Base-by-base conservation (phyloP, 2,113 vertebrate species). In the Galemys pyrenaicus region DNA sequence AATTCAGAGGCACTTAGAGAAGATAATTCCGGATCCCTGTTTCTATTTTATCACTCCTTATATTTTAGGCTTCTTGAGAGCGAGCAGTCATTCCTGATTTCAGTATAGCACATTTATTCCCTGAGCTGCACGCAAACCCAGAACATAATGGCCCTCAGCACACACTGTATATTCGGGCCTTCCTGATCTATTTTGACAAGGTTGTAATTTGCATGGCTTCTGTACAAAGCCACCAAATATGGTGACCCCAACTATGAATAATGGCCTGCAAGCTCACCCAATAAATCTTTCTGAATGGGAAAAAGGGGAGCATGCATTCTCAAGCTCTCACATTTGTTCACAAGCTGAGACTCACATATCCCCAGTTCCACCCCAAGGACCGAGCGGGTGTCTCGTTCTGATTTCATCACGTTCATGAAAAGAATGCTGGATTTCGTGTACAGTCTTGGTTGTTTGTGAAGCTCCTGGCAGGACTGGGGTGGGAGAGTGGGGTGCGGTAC, bases 31-130 rank as follows among this genome's bases (percentile, higher is more conserved):
- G 49, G 73, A 90, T 78, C 77, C 58, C 39, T 64, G 67, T 60
- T 96, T 93, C 17, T 88, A 89, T 89, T 91, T 89, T 79, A 92
- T 85, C 82, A 91, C 83, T 70, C 89, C 56, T 92, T 85, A 70
- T 92, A 95, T 68, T 95, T 92, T 92, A 88, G 81, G 88, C 70
- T 90, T 95, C 91, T 93, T 91, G 64, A 89, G 68, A 95, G 44
- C 82, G 87, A 87, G 68, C 73, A 81, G 77, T 89, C 84, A 90
- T 49, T 92, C 70, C 39, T 70, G 62, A 84, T 93, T 95, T 95
- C 71, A 77, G 5, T 62, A 79, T 51, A 89, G 77, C 64, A 92
- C 84, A 87, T 92, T 96, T 93, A 62, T 93, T 95, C 84, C 41
- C 39, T 80, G 75, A 86, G 60, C n/a, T 87, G 30, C 22, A 28